These are phyloP conservation scores for Bos indicus DNA, from an alignment of 2,113 vertebrate genomes.

Conservation along the genomic window DNA sequence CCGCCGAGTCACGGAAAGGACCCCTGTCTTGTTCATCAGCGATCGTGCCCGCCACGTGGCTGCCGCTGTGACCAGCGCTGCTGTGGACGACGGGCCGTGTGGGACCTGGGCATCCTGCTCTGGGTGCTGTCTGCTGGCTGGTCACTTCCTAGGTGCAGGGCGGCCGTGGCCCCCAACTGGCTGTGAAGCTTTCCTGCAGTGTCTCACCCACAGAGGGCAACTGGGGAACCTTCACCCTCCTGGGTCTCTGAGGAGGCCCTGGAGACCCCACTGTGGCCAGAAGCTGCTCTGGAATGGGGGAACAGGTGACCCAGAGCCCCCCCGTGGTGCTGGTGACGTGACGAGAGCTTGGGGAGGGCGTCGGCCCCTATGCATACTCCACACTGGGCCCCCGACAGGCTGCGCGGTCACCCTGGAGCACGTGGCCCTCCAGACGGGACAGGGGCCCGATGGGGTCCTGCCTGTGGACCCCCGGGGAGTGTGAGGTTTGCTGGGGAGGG, in stretches of 20 bases:
- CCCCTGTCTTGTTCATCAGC: rapidly evolving
- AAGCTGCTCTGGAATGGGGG: not conserved
- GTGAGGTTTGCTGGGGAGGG: not conserved
- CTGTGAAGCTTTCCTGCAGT: not conserved
- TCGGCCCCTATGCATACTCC: too few relatives aligned
- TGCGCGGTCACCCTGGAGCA: not conserved
- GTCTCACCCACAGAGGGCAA: rapidly evolving
- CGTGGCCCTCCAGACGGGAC: too few relatives aligned
- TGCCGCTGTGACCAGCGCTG: rapidly evolving
- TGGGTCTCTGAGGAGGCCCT: not conserved
- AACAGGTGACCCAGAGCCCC: not conserved
- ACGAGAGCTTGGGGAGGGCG: rapidly evolving
- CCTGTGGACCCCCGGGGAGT: not conserved
- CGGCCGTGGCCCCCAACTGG: not conserved
- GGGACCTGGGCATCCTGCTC: not conserved
- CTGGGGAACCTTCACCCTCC: not conserved
- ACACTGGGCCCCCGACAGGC: not conserved
- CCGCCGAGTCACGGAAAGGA: rapidly evolving
- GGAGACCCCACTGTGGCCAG: not conserved
- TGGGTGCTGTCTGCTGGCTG: rapidly evolving
- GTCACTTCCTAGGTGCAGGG: not conserved
- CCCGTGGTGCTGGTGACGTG: not conserved
- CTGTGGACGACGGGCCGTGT: not conserved
- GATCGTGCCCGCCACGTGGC: rapidly evolving
- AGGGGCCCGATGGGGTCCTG: not conserved